Conservation (phyloP, 1,140 invertebrate species). For the Ostrea denselamellosa region DNA sequence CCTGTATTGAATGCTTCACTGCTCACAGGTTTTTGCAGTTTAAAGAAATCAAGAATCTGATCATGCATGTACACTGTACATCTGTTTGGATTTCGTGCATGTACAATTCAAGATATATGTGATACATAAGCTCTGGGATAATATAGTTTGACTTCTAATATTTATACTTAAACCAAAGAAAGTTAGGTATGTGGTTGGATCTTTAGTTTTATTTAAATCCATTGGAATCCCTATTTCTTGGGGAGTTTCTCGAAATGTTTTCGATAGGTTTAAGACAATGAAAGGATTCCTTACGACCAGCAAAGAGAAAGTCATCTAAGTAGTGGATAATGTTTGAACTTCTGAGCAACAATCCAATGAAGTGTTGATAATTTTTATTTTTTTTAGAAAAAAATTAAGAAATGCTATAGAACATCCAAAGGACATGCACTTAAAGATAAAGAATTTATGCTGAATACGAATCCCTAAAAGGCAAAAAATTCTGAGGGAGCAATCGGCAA, state of each 20-base stretch:
- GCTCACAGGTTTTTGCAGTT: too few species aligned
- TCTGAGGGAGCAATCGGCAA: constrained; percentile 44
- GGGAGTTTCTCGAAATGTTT: background rate
- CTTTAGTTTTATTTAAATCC: background rate
- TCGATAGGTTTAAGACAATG: background rate
- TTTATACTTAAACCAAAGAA: too few species aligned
- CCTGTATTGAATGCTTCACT: too few species aligned
- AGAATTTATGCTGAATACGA: constrained; percentile 15
- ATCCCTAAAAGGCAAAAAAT: constrained; percentile 47
- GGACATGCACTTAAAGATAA: constrained; percentile 46
- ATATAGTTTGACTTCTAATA: too few species aligned
- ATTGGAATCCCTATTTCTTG: background rate
- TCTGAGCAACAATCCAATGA: background rate
- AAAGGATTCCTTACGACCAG: background rate
- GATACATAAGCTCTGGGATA: too few species aligned
- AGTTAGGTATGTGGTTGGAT: too few species aligned
- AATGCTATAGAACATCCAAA: constrained; percentile 41
- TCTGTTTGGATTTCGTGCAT: too few species aligned
- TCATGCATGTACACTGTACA: too few species aligned
- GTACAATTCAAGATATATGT: too few species aligned
- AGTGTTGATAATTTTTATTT: background rate
- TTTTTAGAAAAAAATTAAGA: background rate
- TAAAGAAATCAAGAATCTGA: too few species aligned
- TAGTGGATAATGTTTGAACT: background rate
- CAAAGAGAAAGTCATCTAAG: background rate